Evolutionary conservation across 2,888 invertebrate species (phyloP).

Genomic region (Seira musarum): DNA sequence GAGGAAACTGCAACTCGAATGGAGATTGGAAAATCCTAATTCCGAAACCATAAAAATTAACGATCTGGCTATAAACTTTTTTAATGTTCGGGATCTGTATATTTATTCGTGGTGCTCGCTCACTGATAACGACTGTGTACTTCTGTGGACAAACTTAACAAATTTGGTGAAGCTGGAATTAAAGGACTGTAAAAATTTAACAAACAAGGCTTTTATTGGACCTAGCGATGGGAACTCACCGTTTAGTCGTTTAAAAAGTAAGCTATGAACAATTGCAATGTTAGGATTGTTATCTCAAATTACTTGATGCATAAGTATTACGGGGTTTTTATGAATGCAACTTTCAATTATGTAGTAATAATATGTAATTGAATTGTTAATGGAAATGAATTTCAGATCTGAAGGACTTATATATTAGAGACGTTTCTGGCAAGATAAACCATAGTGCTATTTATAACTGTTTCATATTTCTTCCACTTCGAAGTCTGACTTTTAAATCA

Average conservation of each 20-base stretch:
- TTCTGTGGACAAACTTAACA: conserved; percentile 22
- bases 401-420: conserved; percentile 13
- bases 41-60: not conserved
- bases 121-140: not conserved
- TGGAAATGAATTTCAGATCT: no score
- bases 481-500: conserved; percentile 30
- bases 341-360: not conserved
- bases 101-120: conserved; percentile 18
- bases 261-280: no score
- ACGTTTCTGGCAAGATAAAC: conserved; percentile 13
- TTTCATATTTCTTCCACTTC: conserved; percentile 27
- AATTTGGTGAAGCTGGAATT: conserved; percentile 21
- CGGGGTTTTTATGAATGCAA: not conserved
- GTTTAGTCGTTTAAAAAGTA: conserved; percentile 32
- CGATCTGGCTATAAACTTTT: conserved; percentile 25
- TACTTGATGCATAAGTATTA: not conserved
- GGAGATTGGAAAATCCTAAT: not conserved
- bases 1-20: conserved; percentile 8
- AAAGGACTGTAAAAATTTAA: conserved; percentile 39
- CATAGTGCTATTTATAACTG: conserved; percentile 2
- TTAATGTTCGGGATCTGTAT: conserved; percentile 12
- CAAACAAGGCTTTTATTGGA: conserved; percentile 32
- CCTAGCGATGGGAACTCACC: no score
- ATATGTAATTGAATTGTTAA: not conserved
- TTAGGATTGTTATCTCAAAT: no score